Percentiles rank a stretch among this genome's conserved stretches.
phyloP scores from a whole-genome alignment of 2,888 invertebrate genomes.

The Zygaena filipendulae region DNA sequence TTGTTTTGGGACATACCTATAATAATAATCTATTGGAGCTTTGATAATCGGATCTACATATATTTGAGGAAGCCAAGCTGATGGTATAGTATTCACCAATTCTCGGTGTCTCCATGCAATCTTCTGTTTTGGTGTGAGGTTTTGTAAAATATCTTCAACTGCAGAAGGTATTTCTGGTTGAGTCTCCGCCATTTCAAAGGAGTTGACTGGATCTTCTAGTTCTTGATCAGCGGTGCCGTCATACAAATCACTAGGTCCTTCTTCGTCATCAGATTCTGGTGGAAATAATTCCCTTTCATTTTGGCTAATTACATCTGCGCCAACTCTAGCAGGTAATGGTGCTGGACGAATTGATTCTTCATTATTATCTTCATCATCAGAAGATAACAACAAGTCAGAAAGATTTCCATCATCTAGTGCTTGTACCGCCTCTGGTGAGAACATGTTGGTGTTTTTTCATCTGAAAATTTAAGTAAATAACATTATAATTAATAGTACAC shows the following conservation, averaged over 20 bases:
- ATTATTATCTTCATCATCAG: slow-evolving; percentile 18
- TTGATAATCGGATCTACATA: slow-evolving; percentile 17
- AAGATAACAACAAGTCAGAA: slow-evolving; percentile 13
- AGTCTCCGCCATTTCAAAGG: slow-evolving; percentile 11
- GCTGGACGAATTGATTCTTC: too few species aligned
- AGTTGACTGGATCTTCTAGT: slow-evolving; percentile 8
- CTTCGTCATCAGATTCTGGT: slow-evolving; percentile 16
- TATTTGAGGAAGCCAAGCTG: slow-evolving; percentile 18
- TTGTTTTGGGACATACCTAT: slow-evolving; percentile 16
- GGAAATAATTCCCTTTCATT: slow-evolving; percentile 15
- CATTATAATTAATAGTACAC: slow-evolving; percentile 7
- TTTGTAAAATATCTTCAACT: slow-evolving; percentile 13
- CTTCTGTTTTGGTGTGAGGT: slow-evolving; percentile 16
- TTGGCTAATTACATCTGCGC: slow-evolving; percentile 15
- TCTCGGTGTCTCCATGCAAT: slow-evolving; percentile 19
- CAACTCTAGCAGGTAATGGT: slow-evolving; percentile 12
- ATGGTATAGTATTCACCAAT: slow-evolving; percentile 17
- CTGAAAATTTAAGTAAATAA: slow-evolving; percentile 14
- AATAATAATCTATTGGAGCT: slow-evolving; percentile 19
- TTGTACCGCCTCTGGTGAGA: slow-evolving; percentile 10
- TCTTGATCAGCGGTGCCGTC: slow-evolving; percentile 14
- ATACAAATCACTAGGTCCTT: slow-evolving; percentile 15
- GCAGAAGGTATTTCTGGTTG: slow-evolving; percentile 12
- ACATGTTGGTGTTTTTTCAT: slow-evolving; percentile 13
- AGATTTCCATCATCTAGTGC: slow-evolving; percentile 6